These are phyloP conservation scores for Alloscopus bannaensis DNA, from an alignment of 2,888 invertebrate genomes.

Conservation along the genomic window DNA sequence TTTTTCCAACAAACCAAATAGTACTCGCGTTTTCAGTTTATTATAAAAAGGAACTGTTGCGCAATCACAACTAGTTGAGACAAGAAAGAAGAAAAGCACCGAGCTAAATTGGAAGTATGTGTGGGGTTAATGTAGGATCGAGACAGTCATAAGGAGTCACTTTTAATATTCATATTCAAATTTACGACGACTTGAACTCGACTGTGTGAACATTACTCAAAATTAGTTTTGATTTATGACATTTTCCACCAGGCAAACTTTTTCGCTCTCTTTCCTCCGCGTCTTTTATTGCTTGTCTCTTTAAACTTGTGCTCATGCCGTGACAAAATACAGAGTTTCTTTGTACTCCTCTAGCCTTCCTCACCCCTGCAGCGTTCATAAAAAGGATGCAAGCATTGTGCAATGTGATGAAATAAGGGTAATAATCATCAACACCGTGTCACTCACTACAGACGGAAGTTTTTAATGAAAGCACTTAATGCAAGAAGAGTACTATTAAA, in stretches of 20 bases:
- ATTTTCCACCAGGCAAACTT: conserved; percentile 4
- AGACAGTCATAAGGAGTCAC: conserved; percentile 17
- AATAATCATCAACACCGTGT: conserved; percentile 16
- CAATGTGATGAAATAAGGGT: conserved; percentile 36
- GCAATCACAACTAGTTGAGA: conserved; percentile 31
- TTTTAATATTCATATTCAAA: conserved; percentile 59
- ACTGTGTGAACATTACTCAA: conserved; percentile 60
- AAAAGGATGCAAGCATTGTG: conserved; percentile 21
- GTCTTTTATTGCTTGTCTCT: conserved; percentile 1
- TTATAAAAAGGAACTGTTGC: conserved; percentile 36
- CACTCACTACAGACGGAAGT: background rate
- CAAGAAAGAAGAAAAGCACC: conserved; percentile 9
- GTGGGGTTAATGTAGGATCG: conserved; percentile 3
- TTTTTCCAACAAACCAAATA: too few species aligned
- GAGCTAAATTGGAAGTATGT: conserved; percentile 2
- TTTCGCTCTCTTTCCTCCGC: background rate
- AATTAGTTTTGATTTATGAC: conserved; percentile 63
- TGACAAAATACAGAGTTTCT: conserved; percentile 2
- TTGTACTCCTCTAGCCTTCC: conserved; percentile 12
- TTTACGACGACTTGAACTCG: conserved; percentile 58
- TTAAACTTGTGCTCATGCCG: background rate
- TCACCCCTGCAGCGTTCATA: conserved; percentile 48
- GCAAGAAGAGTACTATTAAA: too few species aligned
- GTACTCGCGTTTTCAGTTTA: too few species aligned
- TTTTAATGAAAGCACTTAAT: too few species aligned